Base-by-base conservation (phyloP, 2,797 vertebrate genomes). In the Lateolabrax maculatus region DNA sequence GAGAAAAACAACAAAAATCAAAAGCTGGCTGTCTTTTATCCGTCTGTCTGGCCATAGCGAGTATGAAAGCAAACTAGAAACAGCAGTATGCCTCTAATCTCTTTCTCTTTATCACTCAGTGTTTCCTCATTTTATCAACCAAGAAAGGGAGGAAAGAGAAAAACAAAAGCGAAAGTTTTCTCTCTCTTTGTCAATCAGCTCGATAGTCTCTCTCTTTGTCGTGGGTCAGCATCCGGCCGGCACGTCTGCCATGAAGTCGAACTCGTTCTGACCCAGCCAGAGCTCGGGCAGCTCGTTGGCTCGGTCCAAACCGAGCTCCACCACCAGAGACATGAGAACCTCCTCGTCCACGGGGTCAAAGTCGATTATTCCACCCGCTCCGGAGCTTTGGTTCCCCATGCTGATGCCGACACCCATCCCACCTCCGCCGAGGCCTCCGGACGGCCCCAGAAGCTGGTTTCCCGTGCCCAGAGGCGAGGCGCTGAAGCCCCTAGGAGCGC, bases 221-320 rank as follows among this genome's bases (percentile, higher is more conserved):
- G 4, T 2, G 12, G 36, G 85, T 96, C 94, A 96, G 93, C 93
- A 96, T 56, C 95, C 91, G 6, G 95, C 94, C 0, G 94, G 94
- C 25, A 96, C 94, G 18, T 97, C 96, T 0, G 95, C 90, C 67
- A 95, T 93, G 77, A 96, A 96, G 81, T 97, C 95, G 64, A 97
- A 96, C 90, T 97, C 96, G 48, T 96, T 97, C 88, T 97, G 97
- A 39, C 95, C 95, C 76, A 98, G 92, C 96, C 96, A 97, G 27
- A 97, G 95, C 89, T 98, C 96, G 0, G 95, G 96, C 61, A 98
- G 95, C 87, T 97, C 96, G 48, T 96, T 95, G 36, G 95, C 96
- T 51, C 94, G 93, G 86, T 96, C 96, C 90, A 98, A 90, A 21
- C 96, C 97, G 44, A 97, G 88, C 90, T 97, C 96, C 74, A 97